phyloP scores from a whole-genome alignment of 1,140 invertebrate species.

The Drosophila kanapiae region DNA sequence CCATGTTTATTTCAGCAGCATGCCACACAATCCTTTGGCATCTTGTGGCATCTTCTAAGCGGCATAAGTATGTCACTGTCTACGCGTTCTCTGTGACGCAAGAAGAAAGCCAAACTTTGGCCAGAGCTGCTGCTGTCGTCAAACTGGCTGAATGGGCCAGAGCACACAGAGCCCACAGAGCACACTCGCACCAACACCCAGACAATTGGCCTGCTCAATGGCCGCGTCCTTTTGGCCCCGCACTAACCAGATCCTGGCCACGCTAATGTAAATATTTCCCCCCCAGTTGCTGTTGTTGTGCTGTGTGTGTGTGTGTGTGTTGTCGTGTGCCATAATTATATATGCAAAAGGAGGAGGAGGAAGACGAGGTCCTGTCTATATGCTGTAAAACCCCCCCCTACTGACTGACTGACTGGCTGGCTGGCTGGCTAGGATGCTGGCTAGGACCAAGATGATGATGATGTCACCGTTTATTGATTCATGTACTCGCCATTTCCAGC shows the following conservation, averaged over 20 bases:
- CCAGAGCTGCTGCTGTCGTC: constrained; percentile 71
- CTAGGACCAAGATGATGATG: constrained; percentile 33
- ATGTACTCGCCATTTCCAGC: constrained; percentile 43
- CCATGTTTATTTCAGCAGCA: constrained; percentile 45
- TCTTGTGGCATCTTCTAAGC: not conserved
- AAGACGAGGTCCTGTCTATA: constrained; percentile 24
- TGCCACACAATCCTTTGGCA: constrained; percentile 41
- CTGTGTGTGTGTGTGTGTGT: constrained; percentile 37
- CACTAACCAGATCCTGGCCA: constrained; percentile 36
- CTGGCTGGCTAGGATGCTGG: constrained; percentile 32
- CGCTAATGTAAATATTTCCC: constrained; percentile 80
- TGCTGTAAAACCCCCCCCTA: constrained; percentile 58
- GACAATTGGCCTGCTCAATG: constrained; percentile 81
- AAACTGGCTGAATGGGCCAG: constrained; percentile 77
- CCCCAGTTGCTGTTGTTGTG: constrained; percentile 26
- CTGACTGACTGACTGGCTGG: constrained; percentile 13
- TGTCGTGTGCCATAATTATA: constrained; percentile 70
- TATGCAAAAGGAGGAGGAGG: constrained; percentile 53
- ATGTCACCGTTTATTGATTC: constrained; percentile 82
- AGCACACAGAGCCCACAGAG: constrained; percentile 45
- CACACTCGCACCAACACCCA: constrained; percentile 31
- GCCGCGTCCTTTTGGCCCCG: constrained; percentile 9
- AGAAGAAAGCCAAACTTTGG: constrained; percentile 52
- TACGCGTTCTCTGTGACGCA: constrained; percentile 58
- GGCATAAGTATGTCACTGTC: constrained; percentile 39